These are phyloP conservation scores for Corythaeola cristata DNA, from an alignment of 2,113 vertebrate species.

Conservation along the genomic window DNA sequence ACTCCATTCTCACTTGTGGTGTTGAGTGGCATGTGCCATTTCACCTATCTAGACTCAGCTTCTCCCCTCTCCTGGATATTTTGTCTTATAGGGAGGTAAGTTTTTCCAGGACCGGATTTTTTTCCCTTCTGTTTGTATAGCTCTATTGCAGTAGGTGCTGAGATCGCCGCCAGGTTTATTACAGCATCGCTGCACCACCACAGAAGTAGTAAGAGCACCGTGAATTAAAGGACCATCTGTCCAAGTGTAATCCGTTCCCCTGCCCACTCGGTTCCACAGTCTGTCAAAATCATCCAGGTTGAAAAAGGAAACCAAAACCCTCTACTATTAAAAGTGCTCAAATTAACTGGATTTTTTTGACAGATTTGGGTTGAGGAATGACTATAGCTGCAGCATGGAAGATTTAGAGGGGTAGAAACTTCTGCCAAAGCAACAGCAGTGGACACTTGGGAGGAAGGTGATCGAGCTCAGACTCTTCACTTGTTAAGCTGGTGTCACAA, in stretches of 20 bases:
- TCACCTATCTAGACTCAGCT: neutral
- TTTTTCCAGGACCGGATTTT: neutral
- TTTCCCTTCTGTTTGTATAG: neutral
- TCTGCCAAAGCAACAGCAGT: neutral
- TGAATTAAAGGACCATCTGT: slow-evolving; percentile 48
- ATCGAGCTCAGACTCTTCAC: neutral
- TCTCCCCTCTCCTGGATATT: neutral
- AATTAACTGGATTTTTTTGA: slow-evolving; percentile 12
- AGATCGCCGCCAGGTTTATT: neutral
- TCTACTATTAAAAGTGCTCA: neutral
- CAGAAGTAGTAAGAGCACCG: neutral
- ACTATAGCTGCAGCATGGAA: neutral
- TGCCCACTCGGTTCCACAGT: slow-evolving; percentile 55
- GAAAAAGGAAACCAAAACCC: neutral
- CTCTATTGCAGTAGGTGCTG: neutral
- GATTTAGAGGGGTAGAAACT: neutral
- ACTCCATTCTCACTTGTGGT: neutral
- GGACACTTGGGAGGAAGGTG: fast-evolving
- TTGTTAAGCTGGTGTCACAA: neutral
- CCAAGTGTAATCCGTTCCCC: slow-evolving; percentile 13
- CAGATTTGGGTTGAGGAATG: slow-evolving; percentile 37
- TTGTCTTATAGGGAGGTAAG: neutral
- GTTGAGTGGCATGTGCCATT: neutral
- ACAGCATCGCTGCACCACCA: neutral
- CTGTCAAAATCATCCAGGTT: slow-evolving; percentile 49